phyloP scores from a whole-genome alignment of 1,140 invertebrate species.

The Harpegnathos saltator region DNA sequence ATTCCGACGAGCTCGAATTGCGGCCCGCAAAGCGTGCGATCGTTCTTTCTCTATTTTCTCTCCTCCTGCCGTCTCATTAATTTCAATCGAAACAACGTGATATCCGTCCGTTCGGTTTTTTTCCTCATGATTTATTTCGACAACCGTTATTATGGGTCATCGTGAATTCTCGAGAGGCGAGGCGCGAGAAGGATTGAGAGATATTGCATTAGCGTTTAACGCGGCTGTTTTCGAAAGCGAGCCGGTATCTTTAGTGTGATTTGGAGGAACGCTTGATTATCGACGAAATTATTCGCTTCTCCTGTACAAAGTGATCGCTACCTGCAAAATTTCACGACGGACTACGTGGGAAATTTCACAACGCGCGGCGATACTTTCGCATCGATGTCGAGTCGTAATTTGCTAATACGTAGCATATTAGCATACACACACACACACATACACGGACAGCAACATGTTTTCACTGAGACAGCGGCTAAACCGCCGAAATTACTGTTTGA shows the following conservation, averaged over 20 bases:
- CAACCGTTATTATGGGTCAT: neutral
- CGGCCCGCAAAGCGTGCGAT: neutral
- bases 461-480: neutral
- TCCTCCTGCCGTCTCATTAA: neutral
- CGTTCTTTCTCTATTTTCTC: neutral
- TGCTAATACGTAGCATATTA: too few species aligned
- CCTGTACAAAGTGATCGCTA: too few species aligned
- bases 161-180: neutral
- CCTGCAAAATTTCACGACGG: neutral
- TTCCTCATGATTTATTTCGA: conserved; percentile 7
- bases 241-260: neutral
- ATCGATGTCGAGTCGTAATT: neutral
- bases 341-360: neutral
- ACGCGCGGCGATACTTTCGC: too few species aligned
- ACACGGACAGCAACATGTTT: neutral
- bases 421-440: neutral
- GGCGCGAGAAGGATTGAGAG: neutral
- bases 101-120: neutral
- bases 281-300: too few species aligned
- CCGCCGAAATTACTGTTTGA: neutral
- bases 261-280: too few species aligned
- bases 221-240: neutral
- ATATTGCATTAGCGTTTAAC: neutral
- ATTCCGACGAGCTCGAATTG: neutral
- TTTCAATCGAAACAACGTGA: conserved; percentile 28